Percentiles rank a stretch among this genome's conserved stretches.
These are phyloP conservation scores for Takifugu bimaculatus DNA, from an alignment of 2,113 vertebrate species.

Conservation along the genomic window DNA sequence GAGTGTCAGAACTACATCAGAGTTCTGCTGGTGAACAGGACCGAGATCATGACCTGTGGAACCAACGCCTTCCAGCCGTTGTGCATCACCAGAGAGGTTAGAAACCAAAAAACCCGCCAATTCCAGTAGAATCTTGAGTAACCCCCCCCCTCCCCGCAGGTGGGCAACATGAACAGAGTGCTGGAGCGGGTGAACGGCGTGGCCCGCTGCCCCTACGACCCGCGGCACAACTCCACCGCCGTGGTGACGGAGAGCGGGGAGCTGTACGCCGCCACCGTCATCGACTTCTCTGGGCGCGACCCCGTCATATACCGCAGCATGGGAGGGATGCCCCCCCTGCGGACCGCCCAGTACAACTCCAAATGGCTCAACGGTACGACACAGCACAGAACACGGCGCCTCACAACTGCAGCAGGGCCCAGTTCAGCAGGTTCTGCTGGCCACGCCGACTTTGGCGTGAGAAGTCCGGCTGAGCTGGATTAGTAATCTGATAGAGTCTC, in stretches of 20 bases:
- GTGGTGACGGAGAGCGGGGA: constrained; percentile 95
- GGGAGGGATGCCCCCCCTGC: constrained; percentile 89
- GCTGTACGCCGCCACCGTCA: constrained; percentile 94
- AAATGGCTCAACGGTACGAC: constrained; percentile 97
- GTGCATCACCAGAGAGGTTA: constrained; percentile 93
- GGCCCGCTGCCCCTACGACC: constrained; percentile 95
- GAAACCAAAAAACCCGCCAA: no score
- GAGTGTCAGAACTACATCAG: constrained; percentile 98
- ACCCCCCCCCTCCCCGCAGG: constrained; percentile 63
- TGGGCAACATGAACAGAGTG: constrained; percentile 89
- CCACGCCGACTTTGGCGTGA: background rate
- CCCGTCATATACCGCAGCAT: constrained; percentile 97
- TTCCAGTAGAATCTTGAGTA: background rate
- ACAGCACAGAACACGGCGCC: background rate
- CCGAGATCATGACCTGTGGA: constrained; percentile 92
- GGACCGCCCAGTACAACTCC: constrained; percentile 98
- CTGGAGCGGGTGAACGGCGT: constrained; percentile 94
- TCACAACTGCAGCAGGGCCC: no score
- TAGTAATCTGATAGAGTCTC: constrained; percentile 23
- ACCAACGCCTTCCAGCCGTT: constrained; percentile 95
- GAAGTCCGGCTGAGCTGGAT: constrained; percentile 15
- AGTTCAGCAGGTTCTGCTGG: no score
- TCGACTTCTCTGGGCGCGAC: constrained; percentile 97
- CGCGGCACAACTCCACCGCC: constrained; percentile 94
- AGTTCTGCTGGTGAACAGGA: constrained; percentile 90